Evolutionary conservation across 2,888 invertebrate species (phyloP).

Genomic region (Netelia fuscicornis): DNA sequence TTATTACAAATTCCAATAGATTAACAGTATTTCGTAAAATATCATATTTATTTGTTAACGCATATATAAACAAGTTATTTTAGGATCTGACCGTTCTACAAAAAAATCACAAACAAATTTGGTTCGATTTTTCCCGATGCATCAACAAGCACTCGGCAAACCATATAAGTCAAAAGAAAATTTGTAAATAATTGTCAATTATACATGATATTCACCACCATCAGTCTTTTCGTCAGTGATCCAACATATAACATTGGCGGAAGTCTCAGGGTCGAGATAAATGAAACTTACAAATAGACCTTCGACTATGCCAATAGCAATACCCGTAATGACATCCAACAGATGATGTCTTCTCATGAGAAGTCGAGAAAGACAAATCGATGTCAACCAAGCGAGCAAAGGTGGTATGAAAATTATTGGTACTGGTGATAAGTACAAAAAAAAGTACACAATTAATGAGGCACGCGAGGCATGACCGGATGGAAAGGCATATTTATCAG

Average conservation of each 20-base stretch:
- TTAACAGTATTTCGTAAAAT: conserved; percentile 2
- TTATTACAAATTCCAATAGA: not conserved
- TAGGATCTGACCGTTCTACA: not conserved
- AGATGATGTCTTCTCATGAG: conserved; percentile 94
- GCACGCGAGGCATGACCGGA: conserved; percentile 97
- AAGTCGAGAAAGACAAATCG: conserved; percentile 92
- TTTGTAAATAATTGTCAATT: conserved; percentile 66
- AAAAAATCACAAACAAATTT: not conserved
- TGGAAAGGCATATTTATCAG: conserved; percentile 97
- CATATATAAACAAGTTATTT: not conserved
- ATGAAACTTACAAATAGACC: conserved; percentile 88
- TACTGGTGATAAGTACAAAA: conserved; percentile 88
- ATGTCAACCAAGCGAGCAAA: conserved; percentile 90
- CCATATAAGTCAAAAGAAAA: not conserved
- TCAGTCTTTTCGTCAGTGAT: conserved; percentile 89
- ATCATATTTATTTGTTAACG: not conserved
- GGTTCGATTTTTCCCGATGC: too few species aligned
- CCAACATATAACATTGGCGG: conserved; percentile 87
- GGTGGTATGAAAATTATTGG: conserved; percentile 88
- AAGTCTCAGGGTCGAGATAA: conserved; percentile 89
- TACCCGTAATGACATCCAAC: conserved; percentile 93
- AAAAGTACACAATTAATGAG: conserved; percentile 90
- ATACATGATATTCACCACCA: conserved; percentile 90
- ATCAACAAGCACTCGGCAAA: too few species aligned
- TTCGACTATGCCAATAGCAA: conserved; percentile 90